Conservation (phyloP, 2,113 vertebrate genomes). For the Pomatorhinus ruficollis region DNA sequence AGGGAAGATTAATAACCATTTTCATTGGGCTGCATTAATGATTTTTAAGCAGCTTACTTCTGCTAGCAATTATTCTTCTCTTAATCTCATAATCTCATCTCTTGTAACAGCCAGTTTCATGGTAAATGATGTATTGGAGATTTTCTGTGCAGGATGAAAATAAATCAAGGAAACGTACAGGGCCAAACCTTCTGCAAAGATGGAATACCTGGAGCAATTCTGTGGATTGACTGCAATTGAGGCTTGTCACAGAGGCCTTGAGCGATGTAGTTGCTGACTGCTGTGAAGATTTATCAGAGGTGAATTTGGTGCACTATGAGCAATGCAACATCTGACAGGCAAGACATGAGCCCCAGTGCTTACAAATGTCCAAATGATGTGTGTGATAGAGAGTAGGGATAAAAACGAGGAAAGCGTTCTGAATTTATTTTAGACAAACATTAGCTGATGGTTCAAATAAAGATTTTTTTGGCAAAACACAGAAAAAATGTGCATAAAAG, state of each 20-base stretch:
- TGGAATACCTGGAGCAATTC: not conserved
- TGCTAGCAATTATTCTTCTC: conserved; percentile 48
- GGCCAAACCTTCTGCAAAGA: not conserved
- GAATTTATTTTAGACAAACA: not conserved
- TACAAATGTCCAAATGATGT: not conserved
- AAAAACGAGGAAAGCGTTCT: not conserved
- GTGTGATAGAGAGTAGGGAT: not conserved
- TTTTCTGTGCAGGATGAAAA: conserved; percentile 44
- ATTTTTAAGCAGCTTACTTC: conserved; percentile 35
- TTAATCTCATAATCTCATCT: conserved; percentile 59
- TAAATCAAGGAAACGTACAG: conserved; percentile 18
- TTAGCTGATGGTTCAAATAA: not conserved
- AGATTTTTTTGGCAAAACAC: not conserved
- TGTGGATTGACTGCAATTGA: not conserved
- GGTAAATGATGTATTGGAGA: conserved; percentile 74
- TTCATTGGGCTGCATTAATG: conserved; percentile 25
- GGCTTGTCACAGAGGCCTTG: not conserved
- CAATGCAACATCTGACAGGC: not conserved
- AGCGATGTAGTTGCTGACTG: not conserved
- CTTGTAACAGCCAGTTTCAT: conserved; percentile 41
- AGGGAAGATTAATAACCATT: conserved; percentile 30
- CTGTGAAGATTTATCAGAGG: not conserved
- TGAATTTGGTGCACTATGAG: not conserved
- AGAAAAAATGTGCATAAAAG: not conserved
- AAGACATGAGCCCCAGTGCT: not conserved